Evolutionary conservation across 2,797 vertebrate species (phyloP).

Genomic region (Esox masquinongy): DNA sequence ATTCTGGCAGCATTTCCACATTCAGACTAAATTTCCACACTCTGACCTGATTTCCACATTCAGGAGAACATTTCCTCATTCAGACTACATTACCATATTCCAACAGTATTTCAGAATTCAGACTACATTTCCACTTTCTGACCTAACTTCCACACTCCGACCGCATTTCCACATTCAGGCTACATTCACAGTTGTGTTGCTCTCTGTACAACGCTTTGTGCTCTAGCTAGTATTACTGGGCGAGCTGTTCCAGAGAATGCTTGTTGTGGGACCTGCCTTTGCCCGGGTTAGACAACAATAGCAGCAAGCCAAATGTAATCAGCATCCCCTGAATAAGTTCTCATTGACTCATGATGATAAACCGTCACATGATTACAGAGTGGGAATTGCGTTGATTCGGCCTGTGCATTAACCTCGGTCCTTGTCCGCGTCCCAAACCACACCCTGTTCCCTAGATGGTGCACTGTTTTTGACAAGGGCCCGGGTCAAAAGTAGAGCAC

Average conservation of each 20-base stretch:
- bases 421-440: neutral
- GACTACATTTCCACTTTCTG: no score
- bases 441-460: neutral
- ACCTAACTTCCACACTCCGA: no score
- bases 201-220: neutral
- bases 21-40: no score
- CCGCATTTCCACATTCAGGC: no score
- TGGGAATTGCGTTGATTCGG: conserved; percentile 41
- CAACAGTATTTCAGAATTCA: no score
- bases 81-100: no score
- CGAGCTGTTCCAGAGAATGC: conserved; percentile 14
- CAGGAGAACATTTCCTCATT: no score
- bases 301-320: conserved; percentile 14
- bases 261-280: conserved; percentile 12
- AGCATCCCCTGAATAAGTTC: conserved; percentile 24
- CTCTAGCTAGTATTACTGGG: neutral
- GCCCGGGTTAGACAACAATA: conserved; percentile 35
- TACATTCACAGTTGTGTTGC: neutral
- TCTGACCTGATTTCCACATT: no score
- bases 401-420: conserved; percentile 33
- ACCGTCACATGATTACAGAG: conserved; percentile 6
- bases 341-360: conserved; percentile 40
- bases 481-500: neutral
- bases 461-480: neutral
- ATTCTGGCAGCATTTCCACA: no score